phyloP scores from a whole-genome alignment of 2,888 invertebrate species.

The Cataglyphis cursor region DNA sequence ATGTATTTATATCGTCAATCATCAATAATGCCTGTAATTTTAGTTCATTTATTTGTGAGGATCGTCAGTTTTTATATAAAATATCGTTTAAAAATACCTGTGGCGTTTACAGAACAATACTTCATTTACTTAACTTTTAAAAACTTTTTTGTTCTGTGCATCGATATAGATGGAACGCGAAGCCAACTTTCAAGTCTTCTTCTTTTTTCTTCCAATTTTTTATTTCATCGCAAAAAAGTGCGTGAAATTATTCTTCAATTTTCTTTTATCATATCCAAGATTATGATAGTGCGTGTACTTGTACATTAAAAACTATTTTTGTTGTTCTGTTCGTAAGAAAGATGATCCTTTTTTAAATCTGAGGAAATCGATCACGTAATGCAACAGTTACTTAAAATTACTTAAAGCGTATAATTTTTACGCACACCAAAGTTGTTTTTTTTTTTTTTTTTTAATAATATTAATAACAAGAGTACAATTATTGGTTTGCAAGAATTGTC shows the following conservation, averaged over 20 bases:
- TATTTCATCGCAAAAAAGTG: not conserved
- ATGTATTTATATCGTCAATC: not conserved
- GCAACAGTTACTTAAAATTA: constrained; percentile 55
- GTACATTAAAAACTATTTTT: constrained; percentile 13
- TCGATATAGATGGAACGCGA: constrained; percentile 3
- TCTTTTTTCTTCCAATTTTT: constrained; percentile 26
- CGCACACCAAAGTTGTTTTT: constrained; percentile 71
- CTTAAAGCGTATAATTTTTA: constrained; percentile 57
- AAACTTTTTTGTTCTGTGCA: constrained; percentile 23
- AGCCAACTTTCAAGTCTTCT: constrained; percentile 39
- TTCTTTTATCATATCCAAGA: not conserved
- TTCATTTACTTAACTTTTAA: constrained; percentile 1
- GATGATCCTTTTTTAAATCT: constrained; percentile 15
- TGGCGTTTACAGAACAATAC: constrained; percentile 16
- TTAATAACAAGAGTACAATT: constrained; percentile 59
- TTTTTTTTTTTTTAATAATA: constrained; percentile 53
- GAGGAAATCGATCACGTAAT: constrained; percentile 34
- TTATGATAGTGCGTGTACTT: not conserved
- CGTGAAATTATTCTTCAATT: not conserved
- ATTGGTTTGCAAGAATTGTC: constrained; percentile 57
- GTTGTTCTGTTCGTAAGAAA: not conserved
- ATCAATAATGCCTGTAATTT: not conserved
- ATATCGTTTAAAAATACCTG: not conserved
- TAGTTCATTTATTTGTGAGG: constrained; percentile 3
- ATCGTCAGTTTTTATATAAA: not conserved